These are phyloP conservation scores for Cettia cetti DNA, from an alignment of 2,113 vertebrate species.

Conservation along the genomic window DNA sequence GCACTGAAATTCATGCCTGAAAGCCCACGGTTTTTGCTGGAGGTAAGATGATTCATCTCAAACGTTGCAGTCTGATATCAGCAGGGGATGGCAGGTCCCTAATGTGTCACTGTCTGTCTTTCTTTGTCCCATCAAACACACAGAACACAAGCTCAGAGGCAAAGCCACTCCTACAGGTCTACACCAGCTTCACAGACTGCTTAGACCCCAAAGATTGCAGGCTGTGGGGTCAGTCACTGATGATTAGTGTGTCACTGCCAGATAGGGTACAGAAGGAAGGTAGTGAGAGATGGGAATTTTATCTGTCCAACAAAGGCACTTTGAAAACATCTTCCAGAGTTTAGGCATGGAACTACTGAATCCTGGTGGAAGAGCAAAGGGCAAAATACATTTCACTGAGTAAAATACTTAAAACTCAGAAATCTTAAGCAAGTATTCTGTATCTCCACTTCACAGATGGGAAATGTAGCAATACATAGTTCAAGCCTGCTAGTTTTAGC, in stretches of 20 bases:
- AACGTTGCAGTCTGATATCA: rapidly evolving
- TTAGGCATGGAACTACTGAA: neutral
- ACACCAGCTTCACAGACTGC: neutral
- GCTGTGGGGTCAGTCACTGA: neutral
- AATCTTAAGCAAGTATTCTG: neutral
- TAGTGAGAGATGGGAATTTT: neutral
- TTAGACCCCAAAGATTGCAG: neutral
- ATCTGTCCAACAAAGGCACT: neutral
- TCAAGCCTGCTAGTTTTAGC: neutral
- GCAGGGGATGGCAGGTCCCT: neutral
- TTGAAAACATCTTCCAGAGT: neutral
- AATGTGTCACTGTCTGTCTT: neutral
- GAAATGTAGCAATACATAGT: neutral
- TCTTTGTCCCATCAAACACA: neutral
- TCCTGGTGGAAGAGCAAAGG: neutral
- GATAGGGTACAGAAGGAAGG: neutral
- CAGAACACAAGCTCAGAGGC: neutral
- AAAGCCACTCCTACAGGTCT: neutral
- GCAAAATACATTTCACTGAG: neutral
- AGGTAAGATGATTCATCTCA: slow-evolving; percentile 77
- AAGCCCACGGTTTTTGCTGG: slow-evolving; percentile 93
- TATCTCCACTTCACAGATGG: neutral
- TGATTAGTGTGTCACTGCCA: neutral
- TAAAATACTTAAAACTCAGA: neutral
- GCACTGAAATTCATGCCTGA: slow-evolving; percentile 94